A percentile compares a stretch with the other conserved stretches of the same genome.
Evolutionary conservation across 2,797 vertebrate genomes (phyloP).

Genomic region (Poecilia velifera): DNA sequence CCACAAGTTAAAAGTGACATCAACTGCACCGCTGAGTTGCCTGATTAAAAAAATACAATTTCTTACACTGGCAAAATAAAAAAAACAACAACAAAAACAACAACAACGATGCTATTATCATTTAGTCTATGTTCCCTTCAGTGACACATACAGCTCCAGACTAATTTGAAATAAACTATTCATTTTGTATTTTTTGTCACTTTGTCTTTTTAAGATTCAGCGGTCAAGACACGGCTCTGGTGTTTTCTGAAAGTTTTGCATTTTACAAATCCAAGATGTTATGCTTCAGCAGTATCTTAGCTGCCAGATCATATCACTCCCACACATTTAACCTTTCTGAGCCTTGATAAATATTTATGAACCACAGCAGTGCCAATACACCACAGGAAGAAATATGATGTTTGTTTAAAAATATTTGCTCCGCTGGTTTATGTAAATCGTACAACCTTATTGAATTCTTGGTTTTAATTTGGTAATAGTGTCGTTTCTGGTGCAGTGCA

Average conservation of each 20-base stretch:
- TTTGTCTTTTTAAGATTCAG: conserved; percentile 1
- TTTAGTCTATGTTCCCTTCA: not conserved
- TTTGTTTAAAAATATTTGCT: conserved; percentile 43
- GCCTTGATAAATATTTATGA: conserved; percentile 63
- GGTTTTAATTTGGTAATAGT: conserved; percentile 34
- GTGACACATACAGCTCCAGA: not conserved
- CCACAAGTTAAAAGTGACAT: no score
- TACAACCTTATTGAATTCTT: conserved; percentile 26
- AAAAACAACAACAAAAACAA: no score
- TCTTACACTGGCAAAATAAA: not conserved
- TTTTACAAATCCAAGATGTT: conserved; percentile 37
- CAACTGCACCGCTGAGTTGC: not conserved
- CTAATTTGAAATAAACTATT: not conserved
- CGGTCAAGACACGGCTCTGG: not conserved
- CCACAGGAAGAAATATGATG: conserved; percentile 40
- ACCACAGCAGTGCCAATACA: conserved; percentile 31
- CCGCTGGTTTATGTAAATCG: conserved; percentile 34
- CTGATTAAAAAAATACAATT: not conserved
- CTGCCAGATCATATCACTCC: conserved; percentile 62
- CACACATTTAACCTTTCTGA: conserved; percentile 65
- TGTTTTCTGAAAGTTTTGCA: conserved; percentile 19
- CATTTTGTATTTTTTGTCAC: not conserved
- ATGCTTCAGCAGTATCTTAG: conserved; percentile 46
- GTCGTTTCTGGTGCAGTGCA: conserved; percentile 18
- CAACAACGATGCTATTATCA: not conserved